These are phyloP conservation scores for Petromus typicus DNA, from an alignment of 2,113 vertebrate species.

Conservation along the genomic window DNA sequence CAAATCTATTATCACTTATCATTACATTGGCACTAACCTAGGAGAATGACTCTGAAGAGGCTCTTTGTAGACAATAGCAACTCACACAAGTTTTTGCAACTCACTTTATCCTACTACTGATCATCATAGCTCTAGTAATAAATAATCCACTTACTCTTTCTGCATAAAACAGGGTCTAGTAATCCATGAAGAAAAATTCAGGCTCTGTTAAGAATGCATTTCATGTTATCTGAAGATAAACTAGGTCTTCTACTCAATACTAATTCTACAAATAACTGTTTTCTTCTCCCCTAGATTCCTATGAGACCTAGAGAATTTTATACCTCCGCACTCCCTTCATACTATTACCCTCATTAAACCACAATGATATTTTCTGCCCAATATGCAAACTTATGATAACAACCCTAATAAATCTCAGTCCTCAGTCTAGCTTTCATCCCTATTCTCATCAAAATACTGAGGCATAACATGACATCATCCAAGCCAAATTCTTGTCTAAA, in stretches of 20 bases:
- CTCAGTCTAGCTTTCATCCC: neutral
- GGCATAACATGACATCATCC: neutral
- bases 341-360: neutral
- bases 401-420: neutral
- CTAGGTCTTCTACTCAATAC: neutral
- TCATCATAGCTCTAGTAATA: neutral
- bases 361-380: slow-evolving; percentile 31
- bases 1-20: neutral
- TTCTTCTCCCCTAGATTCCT: neutral
- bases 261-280: neutral
- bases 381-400: neutral
- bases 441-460: slow-evolving; percentile 27
- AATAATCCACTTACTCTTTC: neutral
- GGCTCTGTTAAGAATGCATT: neutral
- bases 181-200: neutral
- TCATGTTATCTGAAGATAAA: neutral
- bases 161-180: neutral
- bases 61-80: neutral
- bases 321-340: neutral
- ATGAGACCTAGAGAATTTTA: neutral
- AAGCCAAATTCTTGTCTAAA: slow-evolving; percentile 11
- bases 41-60: neutral
- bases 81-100: neutral
- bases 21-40: neutral
- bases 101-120: neutral